Evolutionary conservation across 2,888 invertebrate species (phyloP), one percentile per base, ranked within the genome.

Genomic region (Neoitamus cyanurus): DNA sequence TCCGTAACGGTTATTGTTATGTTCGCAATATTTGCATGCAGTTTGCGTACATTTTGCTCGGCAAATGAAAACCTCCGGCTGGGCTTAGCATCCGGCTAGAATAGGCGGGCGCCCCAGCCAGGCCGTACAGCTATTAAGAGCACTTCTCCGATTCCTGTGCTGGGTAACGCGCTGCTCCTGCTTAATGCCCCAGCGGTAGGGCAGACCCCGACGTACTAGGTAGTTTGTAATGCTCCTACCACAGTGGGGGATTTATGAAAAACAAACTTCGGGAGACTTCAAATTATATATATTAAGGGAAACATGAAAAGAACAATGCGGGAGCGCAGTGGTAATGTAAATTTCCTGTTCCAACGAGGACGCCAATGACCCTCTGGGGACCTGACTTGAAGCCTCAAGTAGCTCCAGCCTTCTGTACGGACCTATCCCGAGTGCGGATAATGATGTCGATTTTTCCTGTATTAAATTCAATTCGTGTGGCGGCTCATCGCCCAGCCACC

Each of bases 301-400:
- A 48, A 78, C 31, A 48, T 73, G 48, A 78, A 58, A 69, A 82
- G 25, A 82, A 58, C 36, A 82, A 82, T 68, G 68, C 34, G 34
- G 58, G 28, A 30, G 31, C 15, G 25, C 20, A 68, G 69, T 34
- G 68, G 25, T 83, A 83, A 83, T 83, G 72, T 83, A 83, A 69
- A 83, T 72, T 83, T 72, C 83, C 83, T 72, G 72, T 83, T 69
- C 72, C 13, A 83, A 83, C 70, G 69, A 72, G 28, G 83, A 36
- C 46, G 2, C 28, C 42, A 83, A 83, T 83, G 83, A 46, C 72
- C 72, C 83, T 83, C 83, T 30, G 13, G 83, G 36, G 83, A 83
- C 77, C 73, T 77, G 77, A 77, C 77, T 77, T 46, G 42, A 25
- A 46, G 37, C 7, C 42, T 77, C 42, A 46, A 77, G 77, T 73